These are phyloP conservation scores for Ptychobarbus kaznakovi DNA, from an alignment of 2,797 vertebrate genomes.

Conservation along the genomic window DNA sequence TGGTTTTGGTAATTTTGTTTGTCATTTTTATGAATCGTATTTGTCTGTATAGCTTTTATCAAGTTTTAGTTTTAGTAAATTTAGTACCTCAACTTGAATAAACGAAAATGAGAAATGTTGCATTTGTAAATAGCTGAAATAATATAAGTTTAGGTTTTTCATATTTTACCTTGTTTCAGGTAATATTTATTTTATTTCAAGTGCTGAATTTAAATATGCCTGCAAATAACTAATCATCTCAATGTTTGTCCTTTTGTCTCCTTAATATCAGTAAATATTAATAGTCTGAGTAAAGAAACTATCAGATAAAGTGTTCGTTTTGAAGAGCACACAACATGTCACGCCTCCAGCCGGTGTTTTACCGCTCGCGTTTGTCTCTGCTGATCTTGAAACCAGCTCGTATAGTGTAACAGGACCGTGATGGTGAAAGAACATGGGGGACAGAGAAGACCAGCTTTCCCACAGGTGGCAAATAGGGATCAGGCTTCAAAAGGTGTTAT, in stretches of 20 bases:
- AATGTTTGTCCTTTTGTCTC: background rate
- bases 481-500: constrained; percentile 39
- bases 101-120: background rate
- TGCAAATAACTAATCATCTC: background rate
- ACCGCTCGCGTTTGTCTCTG: constrained; percentile 16
- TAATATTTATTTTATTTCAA: background rate
- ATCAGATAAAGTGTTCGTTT: background rate
- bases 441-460: constrained; percentile 35
- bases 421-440: constrained; percentile 44
- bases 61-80: background rate
- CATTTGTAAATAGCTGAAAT: background rate
- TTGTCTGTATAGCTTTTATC: background rate
- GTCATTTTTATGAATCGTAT: background rate
- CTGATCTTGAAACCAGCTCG: constrained; percentile 22
- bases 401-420: constrained; percentile 29
- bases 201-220: background rate
- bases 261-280: no score
- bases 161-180: background rate
- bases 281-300: background rate
- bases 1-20: background rate
- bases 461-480: constrained; percentile 36
- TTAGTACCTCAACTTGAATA: background rate
- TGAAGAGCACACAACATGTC: constrained; percentile 65
- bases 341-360: constrained; percentile 37
- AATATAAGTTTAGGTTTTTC: background rate